Evolutionary conservation across 92 coral and sea anemone species (phyloP), one percentile per base, ranked within the genome.

Genomic region (Scolanthus callimorphus): DNA sequence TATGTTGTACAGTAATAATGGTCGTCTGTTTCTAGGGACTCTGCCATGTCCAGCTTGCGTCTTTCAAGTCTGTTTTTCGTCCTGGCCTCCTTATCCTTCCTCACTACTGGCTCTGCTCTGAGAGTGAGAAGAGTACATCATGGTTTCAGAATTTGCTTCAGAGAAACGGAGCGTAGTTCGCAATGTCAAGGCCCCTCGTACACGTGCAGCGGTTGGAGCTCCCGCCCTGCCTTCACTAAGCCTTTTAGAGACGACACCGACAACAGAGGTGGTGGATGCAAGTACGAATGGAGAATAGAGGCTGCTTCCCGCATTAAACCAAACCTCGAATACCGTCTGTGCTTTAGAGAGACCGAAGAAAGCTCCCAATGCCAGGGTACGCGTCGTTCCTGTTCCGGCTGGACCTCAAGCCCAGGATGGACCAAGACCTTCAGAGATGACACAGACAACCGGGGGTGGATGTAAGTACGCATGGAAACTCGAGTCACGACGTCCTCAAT

Each of bases 231-330:
- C 20, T 74, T 65, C 70, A 76, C 84, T 4, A 39, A 47, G 64
- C 44, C 73, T 19, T 82, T 69, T 39, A 64, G 83, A 17, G 89
- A 82, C 52, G 89, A 82, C 69, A 76, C 84, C 20, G 89, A 82
- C 50, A 63, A 64, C 52, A 67, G 89, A 11, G 49, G 65, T 47
- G 89, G 84, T 11, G 79, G 89, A 13, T 82, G 89, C 62, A 11
- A 34, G 0, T 76, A 76, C 62, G 64, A 55, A 25, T 82, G 89
- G 84, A 58, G 39, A 70, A 51, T 76, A 23, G 65, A 82, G 59
- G 20, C 31, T 3, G 4, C 17, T 15, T 26, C 27, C 17, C 29
- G 50, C 8, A n/a, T n/a, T n/a, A n/a, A 0, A 13, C 15, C 3
- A 17, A 41, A 37, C 62, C 38, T 39, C 13, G 59, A 34, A 37